phyloP scores from a whole-genome alignment of 2,888 invertebrate species.

The Drosophila demipolita region DNA sequence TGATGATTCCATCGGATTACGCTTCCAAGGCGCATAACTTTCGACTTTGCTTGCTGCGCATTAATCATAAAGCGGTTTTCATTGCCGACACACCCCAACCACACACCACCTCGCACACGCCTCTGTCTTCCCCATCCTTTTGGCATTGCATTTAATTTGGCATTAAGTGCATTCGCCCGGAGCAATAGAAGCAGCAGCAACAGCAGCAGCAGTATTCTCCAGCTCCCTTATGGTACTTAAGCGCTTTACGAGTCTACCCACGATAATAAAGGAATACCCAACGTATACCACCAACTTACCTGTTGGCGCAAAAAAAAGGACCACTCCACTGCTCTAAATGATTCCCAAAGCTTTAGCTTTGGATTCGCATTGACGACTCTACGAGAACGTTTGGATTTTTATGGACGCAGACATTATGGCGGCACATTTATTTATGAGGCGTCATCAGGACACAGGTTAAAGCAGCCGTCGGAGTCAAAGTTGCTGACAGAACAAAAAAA shows the following conservation, averaged over 20 bases:
- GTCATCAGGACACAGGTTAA: conserved; percentile 42
- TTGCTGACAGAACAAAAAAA: conserved; percentile 1
- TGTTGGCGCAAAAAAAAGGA: conserved; percentile 11
- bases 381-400: conserved; percentile 44
- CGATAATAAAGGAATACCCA: conserved; percentile 62
- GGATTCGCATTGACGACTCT: conserved; percentile 46
- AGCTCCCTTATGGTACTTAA: conserved; percentile 60
- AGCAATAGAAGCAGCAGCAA: conserved; percentile 13
- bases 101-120: not conserved
- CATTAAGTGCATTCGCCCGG: conserved; percentile 71
- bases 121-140: not conserved
- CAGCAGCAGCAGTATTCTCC: not conserved
- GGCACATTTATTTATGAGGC: conserved; percentile 53
- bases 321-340: conserved; percentile 18
- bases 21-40: conserved; percentile 65
- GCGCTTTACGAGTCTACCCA: conserved; percentile 63
- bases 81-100: conserved; percentile 26
- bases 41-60: conserved; percentile 54
- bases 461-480: not conserved
- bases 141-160: conserved; percentile 73
- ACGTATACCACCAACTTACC: conserved; percentile 27
- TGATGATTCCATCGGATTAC: conserved; percentile 63
- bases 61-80: conserved; percentile 74
- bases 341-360: conserved; percentile 40
- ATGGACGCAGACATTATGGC: conserved; percentile 56